Evolutionary conservation across 30 jellyfish, hydroid and myxozoan genomes (phyloP).

Genomic region (Aurelia sp.): DNA sequence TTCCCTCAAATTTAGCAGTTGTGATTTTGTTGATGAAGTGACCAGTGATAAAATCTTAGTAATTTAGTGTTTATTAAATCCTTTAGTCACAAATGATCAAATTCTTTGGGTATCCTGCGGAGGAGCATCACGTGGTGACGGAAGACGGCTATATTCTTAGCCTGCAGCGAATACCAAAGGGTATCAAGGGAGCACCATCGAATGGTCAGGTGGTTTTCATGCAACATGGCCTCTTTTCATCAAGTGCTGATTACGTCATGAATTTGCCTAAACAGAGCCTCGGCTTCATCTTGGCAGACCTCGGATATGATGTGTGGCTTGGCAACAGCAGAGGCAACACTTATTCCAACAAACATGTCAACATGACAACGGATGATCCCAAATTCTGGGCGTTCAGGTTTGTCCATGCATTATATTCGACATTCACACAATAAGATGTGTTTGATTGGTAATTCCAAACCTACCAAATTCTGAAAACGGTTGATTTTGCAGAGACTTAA

Average conservation of each 20-base stretch:
- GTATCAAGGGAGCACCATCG: constrained; percentile 69
- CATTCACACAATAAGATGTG: too few species aligned
- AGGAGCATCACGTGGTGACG: constrained; percentile 82
- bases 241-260: constrained; percentile 86
- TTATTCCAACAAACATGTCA: constrained; percentile 82
- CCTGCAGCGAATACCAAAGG: constrained; percentile 93
- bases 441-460: too few species aligned
- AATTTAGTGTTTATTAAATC: background rate
- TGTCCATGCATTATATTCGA: background rate
- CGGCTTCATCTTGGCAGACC: constrained; percentile 91
- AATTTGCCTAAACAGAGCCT: constrained; percentile 88
- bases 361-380: constrained; percentile 60
- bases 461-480: too few species aligned
- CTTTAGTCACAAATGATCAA: constrained; percentile 80
- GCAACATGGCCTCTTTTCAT: constrained; percentile 91
- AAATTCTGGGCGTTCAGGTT: constrained; percentile 93
- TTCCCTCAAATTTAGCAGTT: too few species aligned
- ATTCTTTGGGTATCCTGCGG: constrained; percentile 91
- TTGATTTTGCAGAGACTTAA: too few species aligned
- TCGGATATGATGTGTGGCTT: constrained; percentile 96
- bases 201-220: constrained; percentile 76
- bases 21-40: too few species aligned
- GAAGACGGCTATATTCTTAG: constrained; percentile 92
- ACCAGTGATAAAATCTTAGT: too few species aligned
- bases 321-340: constrained; percentile 98